Percentiles rank a stretch among this genome's conserved stretches.
Conservation (phyloP, 2,797 vertebrate species). For the Sebastes goodei region DNA sequence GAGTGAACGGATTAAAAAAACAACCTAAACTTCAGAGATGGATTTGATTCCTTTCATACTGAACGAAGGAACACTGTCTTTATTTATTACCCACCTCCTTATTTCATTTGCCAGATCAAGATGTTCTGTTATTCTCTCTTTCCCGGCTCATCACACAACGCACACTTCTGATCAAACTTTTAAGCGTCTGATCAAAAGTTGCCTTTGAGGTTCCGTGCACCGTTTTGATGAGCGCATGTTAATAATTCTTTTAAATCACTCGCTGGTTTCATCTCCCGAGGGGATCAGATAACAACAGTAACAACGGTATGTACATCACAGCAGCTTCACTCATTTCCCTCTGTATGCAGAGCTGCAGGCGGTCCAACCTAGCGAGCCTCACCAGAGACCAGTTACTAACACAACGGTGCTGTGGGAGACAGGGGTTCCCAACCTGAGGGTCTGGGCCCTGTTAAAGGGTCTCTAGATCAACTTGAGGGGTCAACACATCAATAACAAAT, state of each 20-base stretch:
- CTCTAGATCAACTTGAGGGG: not conserved
- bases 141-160: constrained; percentile 7
- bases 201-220: constrained; percentile 21
- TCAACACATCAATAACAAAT: not conserved
- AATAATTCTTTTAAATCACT: constrained; percentile 32
- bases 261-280: not conserved
- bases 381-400: too few relatives aligned
- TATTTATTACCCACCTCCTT: constrained; percentile 45
- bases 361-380: not conserved
- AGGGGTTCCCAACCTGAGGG: not conserved
- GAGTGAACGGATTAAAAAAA: not conserved
- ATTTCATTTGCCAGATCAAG: constrained; percentile 53
- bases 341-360: not conserved
- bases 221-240: constrained; percentile 35
- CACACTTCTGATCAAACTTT: constrained; percentile 54
- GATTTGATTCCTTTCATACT: constrained; percentile 26
- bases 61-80: constrained; percentile 12
- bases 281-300: constrained; percentile 12
- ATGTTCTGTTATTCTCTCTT: constrained; percentile 30
- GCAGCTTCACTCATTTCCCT: not conserved
- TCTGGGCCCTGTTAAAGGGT: not conserved
- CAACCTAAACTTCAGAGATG: not conserved
- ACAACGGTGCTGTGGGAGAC: not conserved
- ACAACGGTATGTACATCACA: not conserved
- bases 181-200: constrained; percentile 43